Base-by-base conservation (phyloP, 2,888 invertebrate genomes). In the Phorcus lineatus region DNA sequence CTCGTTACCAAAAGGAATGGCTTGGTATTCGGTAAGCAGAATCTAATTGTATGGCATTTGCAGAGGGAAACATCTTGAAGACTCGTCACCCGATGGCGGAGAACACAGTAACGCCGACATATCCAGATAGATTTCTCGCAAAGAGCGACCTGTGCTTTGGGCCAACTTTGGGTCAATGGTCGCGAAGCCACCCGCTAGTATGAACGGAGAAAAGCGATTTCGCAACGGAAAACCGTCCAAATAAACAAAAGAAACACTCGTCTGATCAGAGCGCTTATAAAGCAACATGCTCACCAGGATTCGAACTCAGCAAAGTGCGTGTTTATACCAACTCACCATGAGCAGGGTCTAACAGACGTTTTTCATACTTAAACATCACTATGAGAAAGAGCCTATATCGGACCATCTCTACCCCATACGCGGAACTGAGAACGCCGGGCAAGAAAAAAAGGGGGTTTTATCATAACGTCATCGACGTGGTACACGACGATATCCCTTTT, bases 221-320 rank as follows among this genome's bases (percentile, higher is more conserved):
- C 62, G 62, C 62, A 62, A 62, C 62, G 62, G 62, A 28, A 62
- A 24, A 62, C 62, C 24, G 28, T 62, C 62, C 62, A 62, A 62
- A 62, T 62, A 62, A 62, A 62, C 62, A 62, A 62, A 62, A 28
- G 62, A 28, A 62, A 28, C 6, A 9, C 28, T 24, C 24, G 62
- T 22, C 62, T 62, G 28, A 62, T 62, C 62, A 28, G 28, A 62
- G 28, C 62, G 62, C 62, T 62, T 62, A 62, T 62, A 62, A 62
- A 62, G 11, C 62, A 62, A 62, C 62, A 62, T 16, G 16, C 62
- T n/a, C 62, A 28, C 62, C 62, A 62, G 62, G 62, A 62, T 62
- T 62, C 62, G 62, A 62, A 62, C 62, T 17, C 16, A 28, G 28
- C 28, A 62, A 28, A 62, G 62, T 28, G 62, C 62, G 28, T 62